Conservation (phyloP, 1,140 invertebrate genomes). For the Linepithema humile region DNA sequence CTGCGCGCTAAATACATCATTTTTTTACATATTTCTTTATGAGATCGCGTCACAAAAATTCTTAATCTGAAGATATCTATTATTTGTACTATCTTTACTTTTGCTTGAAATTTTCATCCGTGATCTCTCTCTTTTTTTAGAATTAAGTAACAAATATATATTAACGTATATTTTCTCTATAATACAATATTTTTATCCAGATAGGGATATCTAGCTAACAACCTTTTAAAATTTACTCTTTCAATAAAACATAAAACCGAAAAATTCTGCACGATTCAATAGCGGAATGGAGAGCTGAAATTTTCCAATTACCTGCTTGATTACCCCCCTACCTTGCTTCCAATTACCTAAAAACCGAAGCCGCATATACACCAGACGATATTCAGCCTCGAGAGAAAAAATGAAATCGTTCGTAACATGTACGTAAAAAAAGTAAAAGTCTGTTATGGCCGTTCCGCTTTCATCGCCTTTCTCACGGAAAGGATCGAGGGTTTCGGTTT, state of each 20-base stretch:
- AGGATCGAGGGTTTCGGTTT: conserved; percentile 75
- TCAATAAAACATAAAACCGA: not conserved
- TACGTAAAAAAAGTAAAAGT: conserved; percentile 54
- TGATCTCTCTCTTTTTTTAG: not conserved
- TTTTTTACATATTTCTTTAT: not conserved
- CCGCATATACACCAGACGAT: conserved; percentile 54
- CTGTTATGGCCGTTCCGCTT: conserved; percentile 67
- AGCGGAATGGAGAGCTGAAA: conserved; percentile 23
- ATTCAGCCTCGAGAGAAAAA: conserved; percentile 62
- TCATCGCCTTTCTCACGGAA: conserved; percentile 66
- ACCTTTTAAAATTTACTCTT: not conserved
- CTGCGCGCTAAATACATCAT: not conserved
- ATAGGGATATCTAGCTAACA: not conserved
- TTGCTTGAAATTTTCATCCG: not conserved
- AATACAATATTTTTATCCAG: not conserved
- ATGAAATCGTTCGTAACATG: conserved; percentile 66
- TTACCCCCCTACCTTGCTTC: too few relatives aligned
- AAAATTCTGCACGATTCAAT: conserved; percentile 3
- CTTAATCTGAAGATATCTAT: not conserved
- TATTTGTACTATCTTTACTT: not conserved
- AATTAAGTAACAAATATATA: conserved; percentile 5
- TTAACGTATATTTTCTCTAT: not conserved
- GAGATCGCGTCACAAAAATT: not conserved
- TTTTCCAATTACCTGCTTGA: conserved; percentile 62
- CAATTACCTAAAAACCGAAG: conserved; percentile 55